Conservation (phyloP, 1,140 invertebrate species). For the Leptinotarsa undecemlineata region DNA sequence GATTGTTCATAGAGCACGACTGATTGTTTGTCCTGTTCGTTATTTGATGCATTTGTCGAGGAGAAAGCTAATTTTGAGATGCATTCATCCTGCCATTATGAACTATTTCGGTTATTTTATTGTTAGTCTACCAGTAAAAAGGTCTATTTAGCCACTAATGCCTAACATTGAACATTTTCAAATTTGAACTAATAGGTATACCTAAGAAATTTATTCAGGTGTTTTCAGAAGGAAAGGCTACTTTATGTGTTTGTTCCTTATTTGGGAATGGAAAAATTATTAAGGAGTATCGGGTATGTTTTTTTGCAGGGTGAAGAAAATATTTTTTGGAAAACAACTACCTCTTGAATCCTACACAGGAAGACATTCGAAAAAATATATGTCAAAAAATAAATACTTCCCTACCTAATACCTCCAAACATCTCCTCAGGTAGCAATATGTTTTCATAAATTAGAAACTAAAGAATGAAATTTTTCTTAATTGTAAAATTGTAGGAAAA, state of each 20-base stretch:
- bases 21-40: neutral
- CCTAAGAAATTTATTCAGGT: neutral
- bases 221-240: neutral
- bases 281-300: no score
- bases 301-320: no score
- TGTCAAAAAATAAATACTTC: no score
- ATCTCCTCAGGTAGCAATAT: no score
- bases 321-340: no score
- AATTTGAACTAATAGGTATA: slow-evolving; percentile 6
- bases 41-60: neutral
- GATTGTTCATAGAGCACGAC: neutral
- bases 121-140: neutral
- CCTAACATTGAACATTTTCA: slow-evolving; percentile 1
- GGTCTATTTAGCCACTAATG: neutral
- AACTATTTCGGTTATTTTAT: slow-evolving; percentile 8
- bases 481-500: no score
- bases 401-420: no score
- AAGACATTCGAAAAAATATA: no score
- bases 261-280: no score
- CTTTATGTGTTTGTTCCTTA: neutral
- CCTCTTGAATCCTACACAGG: no score
- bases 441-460: no score
- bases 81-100: neutral
- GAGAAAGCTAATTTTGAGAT: neutral
- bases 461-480: no score